Evolutionary conservation across 2,797 vertebrate species (phyloP).

Genomic region (Danio choprae): DNA sequence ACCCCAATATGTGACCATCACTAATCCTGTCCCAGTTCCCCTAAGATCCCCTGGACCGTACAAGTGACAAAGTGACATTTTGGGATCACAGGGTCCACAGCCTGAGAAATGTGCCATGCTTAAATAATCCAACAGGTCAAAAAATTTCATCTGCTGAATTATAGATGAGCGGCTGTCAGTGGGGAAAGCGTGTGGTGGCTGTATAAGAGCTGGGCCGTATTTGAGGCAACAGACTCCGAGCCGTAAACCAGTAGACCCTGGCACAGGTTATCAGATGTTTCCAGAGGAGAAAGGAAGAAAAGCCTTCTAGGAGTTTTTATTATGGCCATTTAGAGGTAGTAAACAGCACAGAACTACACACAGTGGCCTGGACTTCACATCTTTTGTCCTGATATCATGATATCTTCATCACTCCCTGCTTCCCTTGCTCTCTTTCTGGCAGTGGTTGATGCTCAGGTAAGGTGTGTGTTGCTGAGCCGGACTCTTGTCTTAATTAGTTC

Average conservation of each 20-base stretch:
- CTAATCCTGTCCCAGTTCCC: not conserved
- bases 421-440: conserved; percentile 56
- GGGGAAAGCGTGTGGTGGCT: conserved; percentile 32
- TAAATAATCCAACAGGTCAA: conserved; percentile 59
- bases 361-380: conserved; percentile 34
- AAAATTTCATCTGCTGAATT: conserved; percentile 55
- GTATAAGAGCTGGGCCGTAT: conserved; percentile 23
- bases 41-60: conserved; percentile 23
- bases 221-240: conserved; percentile 12
- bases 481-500: conserved; percentile 55
- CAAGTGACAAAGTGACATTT: conserved; percentile 50
- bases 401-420: conserved; percentile 15
- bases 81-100: conserved; percentile 43
- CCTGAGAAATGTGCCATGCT: conserved; percentile 55
- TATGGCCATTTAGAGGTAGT: conserved; percentile 20
- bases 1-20: not conserved
- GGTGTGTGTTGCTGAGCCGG: conserved; percentile 23
- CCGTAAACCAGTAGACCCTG: conserved; percentile 17
- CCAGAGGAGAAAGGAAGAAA: conserved; percentile 25
- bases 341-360: conserved; percentile 12
- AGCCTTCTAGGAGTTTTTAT: conserved; percentile 26
- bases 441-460: conserved; percentile 13
- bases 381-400: conserved; percentile 21
- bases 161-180: conserved; percentile 47
- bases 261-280: not conserved